Evolutionary conservation across 1,140 invertebrate genomes (phyloP).

Genomic region (Drosophila nigromelanica): DNA sequence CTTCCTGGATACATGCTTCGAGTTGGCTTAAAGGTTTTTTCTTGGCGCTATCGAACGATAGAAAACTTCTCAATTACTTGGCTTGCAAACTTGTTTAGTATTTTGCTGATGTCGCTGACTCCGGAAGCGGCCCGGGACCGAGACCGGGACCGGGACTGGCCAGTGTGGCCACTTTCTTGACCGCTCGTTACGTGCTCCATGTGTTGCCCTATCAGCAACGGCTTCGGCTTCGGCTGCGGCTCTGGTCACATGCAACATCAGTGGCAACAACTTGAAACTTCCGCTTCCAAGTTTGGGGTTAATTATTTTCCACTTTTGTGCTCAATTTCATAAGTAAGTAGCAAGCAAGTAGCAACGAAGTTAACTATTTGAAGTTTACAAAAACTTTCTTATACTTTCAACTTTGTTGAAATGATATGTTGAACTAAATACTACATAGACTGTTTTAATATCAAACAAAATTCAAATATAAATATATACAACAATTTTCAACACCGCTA

Average conservation of each 20-base stretch:
- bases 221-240: not conserved
- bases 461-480: not conserved
- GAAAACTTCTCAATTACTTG: constrained; percentile 72
- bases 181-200: constrained; percentile 78
- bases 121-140: constrained; percentile 19
- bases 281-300: constrained; percentile 71
- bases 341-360: constrained; percentile 24
- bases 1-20: constrained; percentile 31
- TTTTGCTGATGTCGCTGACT: constrained; percentile 40
- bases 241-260: constrained; percentile 34
- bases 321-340: constrained; percentile 48
- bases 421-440: not conserved
- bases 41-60: constrained; percentile 42
- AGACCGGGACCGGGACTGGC: not conserved
- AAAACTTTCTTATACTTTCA: constrained; percentile 20
- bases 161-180: constrained; percentile 48
- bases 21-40: constrained; percentile 20
- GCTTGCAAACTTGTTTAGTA: constrained; percentile 49
- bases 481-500: too few species aligned
- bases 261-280: constrained; percentile 62
- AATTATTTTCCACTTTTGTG: constrained; percentile 81
- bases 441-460: not conserved
- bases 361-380: constrained; percentile 15
- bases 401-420: not conserved
- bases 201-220: constrained; percentile 52